phyloP scores from a whole-genome alignment of 2,888 invertebrate species.

The Venusia cambrica region DNA sequence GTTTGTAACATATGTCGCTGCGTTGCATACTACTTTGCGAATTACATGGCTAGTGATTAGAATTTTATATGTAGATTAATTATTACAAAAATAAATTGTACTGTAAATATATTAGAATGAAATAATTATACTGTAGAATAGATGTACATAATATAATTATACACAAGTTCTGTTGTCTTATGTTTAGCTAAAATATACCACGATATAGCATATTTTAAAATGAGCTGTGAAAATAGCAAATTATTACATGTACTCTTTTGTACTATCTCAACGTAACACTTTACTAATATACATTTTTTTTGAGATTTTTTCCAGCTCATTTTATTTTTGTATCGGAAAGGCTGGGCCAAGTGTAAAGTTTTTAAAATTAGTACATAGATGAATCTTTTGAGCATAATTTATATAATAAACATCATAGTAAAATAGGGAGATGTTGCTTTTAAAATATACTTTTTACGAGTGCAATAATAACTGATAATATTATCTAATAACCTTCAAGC shows the following conservation, averaged over 20 bases:
- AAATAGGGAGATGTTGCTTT: conserved; percentile 17
- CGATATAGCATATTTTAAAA: conserved; percentile 3
- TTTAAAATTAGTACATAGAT: conserved; percentile 16
- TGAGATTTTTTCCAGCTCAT: neutral
- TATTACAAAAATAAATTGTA: conserved; percentile 29
- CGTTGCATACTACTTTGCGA: conserved; percentile 52
- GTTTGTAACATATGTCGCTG: conserved; percentile 31
- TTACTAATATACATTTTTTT: too few relatives aligned
- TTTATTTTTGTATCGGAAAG: conserved; percentile 33
- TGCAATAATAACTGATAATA: conserved; percentile 21
- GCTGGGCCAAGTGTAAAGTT: conserved; percentile 65
- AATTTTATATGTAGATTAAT: conserved; percentile 67
- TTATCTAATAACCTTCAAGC: neutral
- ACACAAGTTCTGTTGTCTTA: conserved; percentile 19
- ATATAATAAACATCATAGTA: too few relatives aligned
- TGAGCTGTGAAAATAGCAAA: too few relatives aligned
- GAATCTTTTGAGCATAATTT: conserved; percentile 6
- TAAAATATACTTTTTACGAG: conserved; percentile 23
- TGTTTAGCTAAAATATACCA: conserved; percentile 10
- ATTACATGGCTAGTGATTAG: conserved; percentile 80
- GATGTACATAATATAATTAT: conserved; percentile 18
- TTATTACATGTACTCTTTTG: too few relatives aligned
- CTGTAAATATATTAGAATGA: conserved; percentile 55
- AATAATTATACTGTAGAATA: conserved; percentile 26
- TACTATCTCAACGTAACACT: too few relatives aligned